Conservation (phyloP, 2,888 invertebrate genomes). For the Synergus gifuensis region DNA sequence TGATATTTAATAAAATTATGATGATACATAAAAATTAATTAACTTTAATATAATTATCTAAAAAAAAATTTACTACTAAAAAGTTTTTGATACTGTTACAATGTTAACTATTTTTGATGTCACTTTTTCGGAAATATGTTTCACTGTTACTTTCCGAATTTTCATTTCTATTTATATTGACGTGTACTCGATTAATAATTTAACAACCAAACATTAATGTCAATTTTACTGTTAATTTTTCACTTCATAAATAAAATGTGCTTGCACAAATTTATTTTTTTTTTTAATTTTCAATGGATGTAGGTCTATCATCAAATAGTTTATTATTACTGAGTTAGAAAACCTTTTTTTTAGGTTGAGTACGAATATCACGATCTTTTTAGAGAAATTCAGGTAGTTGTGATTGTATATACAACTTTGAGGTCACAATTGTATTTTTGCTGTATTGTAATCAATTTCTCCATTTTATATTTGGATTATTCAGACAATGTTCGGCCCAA, state of each 20-base stretch:
- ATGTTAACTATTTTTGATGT: slow-evolving; percentile 34
- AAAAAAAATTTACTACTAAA: not conserved
- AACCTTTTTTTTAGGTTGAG: not conserved
- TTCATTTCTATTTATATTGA: slow-evolving; percentile 36
- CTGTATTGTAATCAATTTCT: slow-evolving; percentile 59
- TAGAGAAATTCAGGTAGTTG: not conserved
- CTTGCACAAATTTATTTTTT: not conserved
- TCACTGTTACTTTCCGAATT: slow-evolving; percentile 11
- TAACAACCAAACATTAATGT: slow-evolving; percentile 27
- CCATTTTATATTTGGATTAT: slow-evolving; percentile 75
- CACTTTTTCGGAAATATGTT: slow-evolving; percentile 10
- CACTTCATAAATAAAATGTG: slow-evolving; percentile 23
- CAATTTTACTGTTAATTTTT: slow-evolving; percentile 31
- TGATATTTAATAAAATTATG: slow-evolving; percentile 5
- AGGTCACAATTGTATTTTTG: not conserved
- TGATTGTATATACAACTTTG: not conserved
- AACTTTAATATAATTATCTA: not conserved
- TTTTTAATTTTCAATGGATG: not conserved
- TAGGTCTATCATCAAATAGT: not conserved
- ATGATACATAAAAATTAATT: slow-evolving; percentile 8
- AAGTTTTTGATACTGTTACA: slow-evolving; percentile 37
- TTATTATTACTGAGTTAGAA: not conserved
- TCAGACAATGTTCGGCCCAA: slow-evolving; percentile 85
- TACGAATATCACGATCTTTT: slow-evolving; percentile 15
- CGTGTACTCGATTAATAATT: slow-evolving; percentile 36